Evolutionary conservation across 2,797 vertebrate genomes (phyloP).

Genomic region (Pteropus rufus): DNA sequence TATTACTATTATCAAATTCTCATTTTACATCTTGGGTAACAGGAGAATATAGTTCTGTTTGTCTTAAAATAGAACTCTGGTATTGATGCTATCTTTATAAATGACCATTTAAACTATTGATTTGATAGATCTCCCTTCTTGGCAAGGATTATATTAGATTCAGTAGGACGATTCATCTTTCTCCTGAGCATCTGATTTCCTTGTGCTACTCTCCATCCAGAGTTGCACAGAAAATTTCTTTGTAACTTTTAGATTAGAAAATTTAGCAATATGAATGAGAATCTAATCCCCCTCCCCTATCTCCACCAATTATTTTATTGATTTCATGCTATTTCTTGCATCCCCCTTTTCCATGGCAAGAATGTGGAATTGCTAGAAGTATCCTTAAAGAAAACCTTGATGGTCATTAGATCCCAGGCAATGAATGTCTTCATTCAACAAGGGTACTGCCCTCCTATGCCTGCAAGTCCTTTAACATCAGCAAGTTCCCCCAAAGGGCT

Average conservation of each 20-base stretch:
- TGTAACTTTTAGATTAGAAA: slow-evolving; percentile 48
- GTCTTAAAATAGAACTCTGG: background rate
- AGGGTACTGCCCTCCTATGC: slow-evolving; percentile 40
- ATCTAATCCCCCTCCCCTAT: background rate
- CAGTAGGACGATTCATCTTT: background rate
- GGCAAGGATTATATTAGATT: background rate
- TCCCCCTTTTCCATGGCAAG: slow-evolving; percentile 51
- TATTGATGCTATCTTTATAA: background rate
- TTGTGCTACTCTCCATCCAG: background rate
- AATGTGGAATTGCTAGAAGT: slow-evolving; percentile 44
- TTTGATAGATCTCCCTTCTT: background rate
- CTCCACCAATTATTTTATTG: slow-evolving; percentile 30
- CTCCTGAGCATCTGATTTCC: background rate
- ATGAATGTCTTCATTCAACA: slow-evolving; percentile 69
- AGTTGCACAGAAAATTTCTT: background rate
- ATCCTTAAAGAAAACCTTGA: slow-evolving; percentile 67
- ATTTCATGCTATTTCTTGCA: slow-evolving; percentile 48
- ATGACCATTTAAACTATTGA: background rate
- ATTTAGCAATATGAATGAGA: background rate
- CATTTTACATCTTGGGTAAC: background rate
- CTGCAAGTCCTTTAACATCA: slow-evolving; percentile 66
- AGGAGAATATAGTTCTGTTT: background rate
- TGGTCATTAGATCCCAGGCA: slow-evolving; percentile 61
- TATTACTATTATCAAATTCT: background rate
- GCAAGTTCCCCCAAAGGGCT: slow-evolving; percentile 70